phyloP scores from a whole-genome alignment of 2,113 vertebrate species.

The Pterophyllum scalare region DNA sequence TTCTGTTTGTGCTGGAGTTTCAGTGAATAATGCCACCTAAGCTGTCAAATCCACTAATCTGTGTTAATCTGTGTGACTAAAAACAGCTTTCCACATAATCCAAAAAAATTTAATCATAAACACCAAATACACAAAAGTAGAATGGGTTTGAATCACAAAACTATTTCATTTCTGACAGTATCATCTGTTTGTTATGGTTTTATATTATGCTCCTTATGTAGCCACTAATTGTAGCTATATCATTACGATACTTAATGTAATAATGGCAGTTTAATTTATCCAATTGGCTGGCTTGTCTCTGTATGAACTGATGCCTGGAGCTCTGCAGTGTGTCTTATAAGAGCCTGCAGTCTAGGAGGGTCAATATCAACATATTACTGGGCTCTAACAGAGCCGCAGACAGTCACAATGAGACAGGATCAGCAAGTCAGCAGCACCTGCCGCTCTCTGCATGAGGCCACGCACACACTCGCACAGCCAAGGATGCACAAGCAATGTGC shows the following conservation, averaged over 20 bases:
- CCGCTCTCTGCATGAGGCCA: slow-evolving; percentile 51
- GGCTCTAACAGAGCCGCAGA: slow-evolving; percentile 77
- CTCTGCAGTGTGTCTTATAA: slow-evolving; percentile 47
- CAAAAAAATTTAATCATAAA: background rate
- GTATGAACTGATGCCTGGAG: slow-evolving; percentile 49
- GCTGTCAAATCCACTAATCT: slow-evolving; percentile 52
- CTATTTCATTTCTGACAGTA: slow-evolving; percentile 17
- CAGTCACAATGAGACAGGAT: slow-evolving; percentile 80
- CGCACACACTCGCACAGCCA: slow-evolving; percentile 30
- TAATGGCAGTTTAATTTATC: slow-evolving; percentile 58
- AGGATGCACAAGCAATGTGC: slow-evolving; percentile 44
- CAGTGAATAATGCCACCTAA: slow-evolving; percentile 53
- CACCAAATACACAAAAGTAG: background rate
- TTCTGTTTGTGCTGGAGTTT: slow-evolving; percentile 27
- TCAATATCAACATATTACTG: slow-evolving; percentile 83
- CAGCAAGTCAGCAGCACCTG: slow-evolving; percentile 82
- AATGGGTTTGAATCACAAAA: slow-evolving; percentile 12
- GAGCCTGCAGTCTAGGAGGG: slow-evolving; percentile 66
- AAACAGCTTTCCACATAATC: slow-evolving; percentile 36
- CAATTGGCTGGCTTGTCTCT: slow-evolving; percentile 52
- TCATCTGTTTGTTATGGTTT: slow-evolving; percentile 28
- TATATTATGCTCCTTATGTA: slow-evolving; percentile 21
- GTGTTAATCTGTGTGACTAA: slow-evolving; percentile 25
- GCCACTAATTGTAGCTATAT: slow-evolving; percentile 41
- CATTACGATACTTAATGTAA: slow-evolving; percentile 47